Base-by-base conservation (phyloP, 2,888 invertebrate genomes). In the Choristoneura rosaceana region DNA sequence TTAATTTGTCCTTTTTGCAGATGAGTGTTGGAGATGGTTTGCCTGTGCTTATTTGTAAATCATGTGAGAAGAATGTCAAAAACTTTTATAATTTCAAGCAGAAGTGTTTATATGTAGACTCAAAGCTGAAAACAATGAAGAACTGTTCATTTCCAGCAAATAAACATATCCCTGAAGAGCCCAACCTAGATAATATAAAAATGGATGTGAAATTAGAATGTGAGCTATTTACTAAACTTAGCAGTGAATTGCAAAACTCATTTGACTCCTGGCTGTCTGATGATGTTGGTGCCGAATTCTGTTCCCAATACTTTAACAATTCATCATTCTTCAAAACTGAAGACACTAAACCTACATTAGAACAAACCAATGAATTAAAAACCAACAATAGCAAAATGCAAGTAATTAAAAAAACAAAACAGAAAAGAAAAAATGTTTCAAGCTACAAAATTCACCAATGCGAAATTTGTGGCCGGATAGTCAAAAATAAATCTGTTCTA, bases 51-150 rank as follows among this genome's bases (percentile, higher is more conserved):
- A 81, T 85, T 60, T 85, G 85, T 68, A 70, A 73, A 50, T 33
- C 58, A 25, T 86, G 87, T 74, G 79, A 81, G 62, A 73, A 69
- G n/a, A 80, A 76, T 69, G 74, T 87, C 4, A 74, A 78, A n/a
- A 73, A 75, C 12, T 86, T 83, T 75, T 83, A 82, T 67, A 75
- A 76, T n/a, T 87, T 86, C 60, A 85, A 84, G 75, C 74, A 78
- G 64, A 80, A 78, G 76, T 84, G 84, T 77, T 74, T 80, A 69
- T 70, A 73, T 68, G 69, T 79, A 12, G 76, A 79, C 55, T 63
- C 15, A 34, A 69, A 74, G 66, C 63, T 69, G 33, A 76, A 69
- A 68, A 61, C 38, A 62, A 69, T 45, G 58, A 63, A 62, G 12
- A 67, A 15, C 15, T n/a, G 2, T 45, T 14, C 55, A 8, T 59